Base-by-base conservation (phyloP, 2,113 vertebrate species). In the Caracal caracal region DNA sequence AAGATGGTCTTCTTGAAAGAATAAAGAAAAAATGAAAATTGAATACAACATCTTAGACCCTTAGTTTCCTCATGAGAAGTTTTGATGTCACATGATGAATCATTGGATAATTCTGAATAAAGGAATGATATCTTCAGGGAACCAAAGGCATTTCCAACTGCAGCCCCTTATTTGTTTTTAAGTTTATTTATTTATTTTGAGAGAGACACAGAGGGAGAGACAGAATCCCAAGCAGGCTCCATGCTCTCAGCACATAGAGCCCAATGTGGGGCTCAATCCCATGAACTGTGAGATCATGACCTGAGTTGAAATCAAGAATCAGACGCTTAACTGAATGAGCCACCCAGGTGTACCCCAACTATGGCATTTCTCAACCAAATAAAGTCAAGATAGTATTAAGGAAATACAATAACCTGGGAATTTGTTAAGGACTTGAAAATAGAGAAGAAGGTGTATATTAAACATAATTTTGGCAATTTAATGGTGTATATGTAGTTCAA, bases 1-100 rank as follows among this genome's bases (percentile, higher is more conserved):
- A 85, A 78, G 17, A 90, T 26, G 70, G 94, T 53, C 82, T 94
- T 95, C 82, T 94, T 95, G 40, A 61, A 80, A 87, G 66, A 94
- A 86, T 30, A 22, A 95, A 89, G 79, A 76, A 96, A 90, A 79
- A 76, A 90, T 19, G 13, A 92, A 88, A 93, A 65, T 16, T 35
- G 40, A 71, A 76, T 49, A 40, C 47, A 93, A 35, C 2, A 37
- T 82, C 37, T 73, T 37, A 96, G 51, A 78, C 7, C 11, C 7
- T 30, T 26, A 75, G 40, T 59, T 16, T 85, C 49, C 66, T 87
- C 26, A 5, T 35, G 13, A 79, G 56, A 35, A 33, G 30, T 49
- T 78, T 49, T 92, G 82, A 90, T 22, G 82, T 88, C 16, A 16
- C 35, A 37, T 9, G 40, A 81, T 53, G 71, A 95, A 63, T 93